phyloP scores from a whole-genome alignment of 2,797 vertebrate species.

The Acrocephalus scirpaceus region DNA sequence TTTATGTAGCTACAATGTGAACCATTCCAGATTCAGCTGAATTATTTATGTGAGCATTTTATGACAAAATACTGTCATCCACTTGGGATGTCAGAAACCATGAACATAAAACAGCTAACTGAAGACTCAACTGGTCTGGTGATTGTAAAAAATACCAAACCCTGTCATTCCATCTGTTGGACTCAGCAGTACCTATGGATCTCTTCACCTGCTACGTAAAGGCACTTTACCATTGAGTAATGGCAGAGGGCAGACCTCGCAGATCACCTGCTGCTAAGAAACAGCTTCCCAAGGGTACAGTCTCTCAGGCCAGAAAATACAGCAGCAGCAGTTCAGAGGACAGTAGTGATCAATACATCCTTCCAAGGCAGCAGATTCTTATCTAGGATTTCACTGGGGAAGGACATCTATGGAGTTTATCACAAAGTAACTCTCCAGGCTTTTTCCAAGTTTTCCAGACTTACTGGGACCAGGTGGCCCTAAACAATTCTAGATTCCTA shows the following conservation, averaged over 20 bases:
- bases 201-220: rapidly evolving
- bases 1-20: neutral
- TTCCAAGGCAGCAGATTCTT: neutral
- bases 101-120: neutral
- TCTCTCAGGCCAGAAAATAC: neutral
- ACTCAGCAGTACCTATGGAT: neutral
- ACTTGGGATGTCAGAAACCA: neutral
- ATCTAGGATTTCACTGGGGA: neutral
- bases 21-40: neutral
- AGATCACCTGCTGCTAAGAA: neutral
- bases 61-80: neutral
- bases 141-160: neutral
- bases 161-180: neutral
- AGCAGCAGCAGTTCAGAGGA: neutral
- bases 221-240: neutral
- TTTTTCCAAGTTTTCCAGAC: neutral
- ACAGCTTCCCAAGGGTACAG: neutral
- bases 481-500: neutral
- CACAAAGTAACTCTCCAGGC: neutral
- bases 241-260: neutral
- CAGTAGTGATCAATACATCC: neutral
- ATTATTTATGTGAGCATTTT: conserved; percentile 8
- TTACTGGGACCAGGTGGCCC: neutral
- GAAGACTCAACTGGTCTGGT: neutral
- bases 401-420: neutral